Conservation (phyloP, 2,113 vertebrate species). For the Raphicerus campestris region DNA sequence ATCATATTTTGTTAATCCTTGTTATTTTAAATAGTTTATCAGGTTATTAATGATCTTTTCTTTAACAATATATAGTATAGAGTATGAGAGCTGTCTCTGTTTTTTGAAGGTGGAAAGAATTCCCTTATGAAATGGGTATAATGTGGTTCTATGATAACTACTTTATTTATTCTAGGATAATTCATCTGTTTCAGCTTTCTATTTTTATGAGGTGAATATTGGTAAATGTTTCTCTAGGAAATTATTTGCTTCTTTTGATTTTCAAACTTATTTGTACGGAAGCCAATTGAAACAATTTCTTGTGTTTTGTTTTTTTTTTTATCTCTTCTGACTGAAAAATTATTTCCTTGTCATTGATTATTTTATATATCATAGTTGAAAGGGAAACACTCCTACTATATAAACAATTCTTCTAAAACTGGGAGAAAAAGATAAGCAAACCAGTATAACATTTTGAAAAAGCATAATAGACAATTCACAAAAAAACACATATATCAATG, state of each 20-base stretch:
- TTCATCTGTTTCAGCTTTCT: neutral
- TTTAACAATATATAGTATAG: neutral
- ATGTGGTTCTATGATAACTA: neutral
- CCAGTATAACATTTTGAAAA: neutral
- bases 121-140: neutral
- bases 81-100: neutral
- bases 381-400: neutral
- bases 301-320: neutral
- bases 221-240: neutral
- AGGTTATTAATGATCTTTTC: neutral
- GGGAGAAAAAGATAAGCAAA: neutral
- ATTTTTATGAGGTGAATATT: neutral
- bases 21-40: neutral
- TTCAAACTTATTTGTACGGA: neutral
- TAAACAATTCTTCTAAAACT: neutral
- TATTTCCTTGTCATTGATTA: neutral
- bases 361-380: neutral
- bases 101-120: neutral
- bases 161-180: neutral
- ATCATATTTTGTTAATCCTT: neutral
- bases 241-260: neutral
- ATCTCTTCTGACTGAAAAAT: neutral
- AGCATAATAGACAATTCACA: neutral
- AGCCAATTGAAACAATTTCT: neutral
- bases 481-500: neutral